Conservation (phyloP, 2,113 vertebrate species). For the Lontra canadensis region DNA sequence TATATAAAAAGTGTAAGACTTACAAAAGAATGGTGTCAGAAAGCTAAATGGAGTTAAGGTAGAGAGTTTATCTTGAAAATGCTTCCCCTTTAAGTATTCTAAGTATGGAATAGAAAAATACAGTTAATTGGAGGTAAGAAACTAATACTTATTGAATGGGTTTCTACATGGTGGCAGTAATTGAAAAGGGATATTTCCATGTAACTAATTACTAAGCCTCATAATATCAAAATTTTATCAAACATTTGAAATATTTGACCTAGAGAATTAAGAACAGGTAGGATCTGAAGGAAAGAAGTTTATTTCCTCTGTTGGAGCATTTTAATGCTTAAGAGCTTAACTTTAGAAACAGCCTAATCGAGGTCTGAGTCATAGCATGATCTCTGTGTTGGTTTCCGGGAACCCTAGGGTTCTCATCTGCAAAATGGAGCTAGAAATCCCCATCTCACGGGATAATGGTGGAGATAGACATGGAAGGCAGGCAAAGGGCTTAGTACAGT, state of each 20-base stretch:
- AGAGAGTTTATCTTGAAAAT: slow-evolving; percentile 43
- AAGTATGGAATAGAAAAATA: background rate
- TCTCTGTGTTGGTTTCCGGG: background rate
- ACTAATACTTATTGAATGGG: background rate
- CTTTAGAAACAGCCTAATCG: background rate
- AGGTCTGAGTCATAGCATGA: background rate
- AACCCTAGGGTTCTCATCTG: background rate
- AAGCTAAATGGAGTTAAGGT: background rate
- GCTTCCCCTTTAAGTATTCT: background rate
- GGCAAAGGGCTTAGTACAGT: background rate
- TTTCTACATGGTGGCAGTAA: background rate
- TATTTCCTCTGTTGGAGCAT: background rate
- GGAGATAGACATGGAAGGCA: background rate
- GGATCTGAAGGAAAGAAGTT: background rate
- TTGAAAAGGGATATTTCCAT: slow-evolving; percentile 12
- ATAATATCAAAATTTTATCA: slow-evolving; percentile 10
- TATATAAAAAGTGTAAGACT: slow-evolving; percentile 6
- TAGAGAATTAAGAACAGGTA: slow-evolving; percentile 32
- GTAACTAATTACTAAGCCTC: background rate
- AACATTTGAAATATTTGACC: slow-evolving; percentile 15
- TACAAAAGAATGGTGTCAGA: background rate
- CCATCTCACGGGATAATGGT: background rate
- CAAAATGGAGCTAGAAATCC: background rate
- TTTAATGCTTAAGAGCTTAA: background rate
- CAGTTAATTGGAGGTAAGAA: background rate